These are phyloP conservation scores for Adelosebastes latens DNA, from an alignment of 2,797 vertebrate species.

Conservation along the genomic window DNA sequence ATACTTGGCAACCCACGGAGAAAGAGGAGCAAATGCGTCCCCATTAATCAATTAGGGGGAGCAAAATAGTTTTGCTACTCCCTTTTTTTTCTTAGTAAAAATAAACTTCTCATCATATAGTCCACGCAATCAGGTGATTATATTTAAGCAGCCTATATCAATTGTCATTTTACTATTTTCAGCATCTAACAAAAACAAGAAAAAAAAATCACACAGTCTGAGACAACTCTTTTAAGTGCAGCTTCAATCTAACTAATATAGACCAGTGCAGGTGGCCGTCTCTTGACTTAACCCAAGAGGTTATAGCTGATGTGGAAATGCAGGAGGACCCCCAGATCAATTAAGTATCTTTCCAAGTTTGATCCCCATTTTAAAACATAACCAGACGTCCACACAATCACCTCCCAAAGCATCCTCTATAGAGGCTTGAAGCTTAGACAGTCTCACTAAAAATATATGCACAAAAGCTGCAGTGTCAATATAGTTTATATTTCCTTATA, in stretches of 20 bases:
- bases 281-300: not conserved
- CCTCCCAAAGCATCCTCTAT: not conserved
- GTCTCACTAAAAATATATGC: not conserved
- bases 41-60: not conserved
- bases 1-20: not conserved
- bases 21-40: not conserved
- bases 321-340: not conserved
- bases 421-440: not conserved
- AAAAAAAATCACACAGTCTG: not conserved
- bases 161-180: not conserved
- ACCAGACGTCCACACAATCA: not conserved
- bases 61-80: too few relatives aligned
- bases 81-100: too few relatives aligned
- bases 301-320: not conserved
- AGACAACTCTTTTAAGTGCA: not conserved
- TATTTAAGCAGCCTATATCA: not conserved
- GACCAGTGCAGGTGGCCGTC: not conserved
- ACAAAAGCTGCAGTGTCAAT: not conserved
- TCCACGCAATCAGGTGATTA: not conserved
- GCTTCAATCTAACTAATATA: not conserved
- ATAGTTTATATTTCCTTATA: not conserved
- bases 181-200: not conserved
- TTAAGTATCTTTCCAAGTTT: not conserved
- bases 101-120: not conserved
- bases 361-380: not conserved